Conservation (phyloP, 2,797 vertebrate species). For the Enteromius radiatus region DNA sequence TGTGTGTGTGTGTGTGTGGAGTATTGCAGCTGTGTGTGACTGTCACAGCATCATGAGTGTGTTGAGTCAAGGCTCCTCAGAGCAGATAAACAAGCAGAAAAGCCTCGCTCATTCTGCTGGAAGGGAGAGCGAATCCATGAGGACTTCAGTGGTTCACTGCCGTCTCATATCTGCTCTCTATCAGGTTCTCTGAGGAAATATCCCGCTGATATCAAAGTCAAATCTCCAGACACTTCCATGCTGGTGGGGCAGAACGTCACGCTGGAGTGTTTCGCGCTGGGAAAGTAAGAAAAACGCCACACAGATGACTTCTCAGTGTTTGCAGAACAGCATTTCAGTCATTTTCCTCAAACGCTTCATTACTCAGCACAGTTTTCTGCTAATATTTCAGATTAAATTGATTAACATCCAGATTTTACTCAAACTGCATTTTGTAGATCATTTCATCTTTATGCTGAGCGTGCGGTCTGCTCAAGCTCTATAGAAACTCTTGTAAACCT, state of each 20-base stretch:
- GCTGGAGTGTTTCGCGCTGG: slow-evolving; percentile 96
- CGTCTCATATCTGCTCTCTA: slow-evolving; percentile 52
- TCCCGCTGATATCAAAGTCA: slow-evolving; percentile 93
- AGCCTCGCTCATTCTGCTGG: not conserved
- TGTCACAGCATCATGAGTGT: not conserved
- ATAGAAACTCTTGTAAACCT: not conserved
- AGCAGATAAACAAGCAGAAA: not conserved
- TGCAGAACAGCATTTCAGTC: slow-evolving; percentile 1
- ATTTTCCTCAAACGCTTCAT: not conserved
- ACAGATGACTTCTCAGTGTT: slow-evolving; percentile 4
- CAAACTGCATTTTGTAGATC: slow-evolving; percentile 7
- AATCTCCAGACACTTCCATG: slow-evolving; percentile 85
- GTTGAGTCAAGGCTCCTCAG: too few species aligned
- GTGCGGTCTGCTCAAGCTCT: not conserved
- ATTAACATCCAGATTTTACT: not conserved
- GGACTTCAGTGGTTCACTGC: slow-evolving; percentile 27
- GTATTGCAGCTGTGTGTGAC: not conserved
- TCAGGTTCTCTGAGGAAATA: slow-evolving; percentile 88
- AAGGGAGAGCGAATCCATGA: not conserved
- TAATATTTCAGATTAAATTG: not conserved
- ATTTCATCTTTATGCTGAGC: not conserved
- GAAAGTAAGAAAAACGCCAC: slow-evolving; percentile 85
- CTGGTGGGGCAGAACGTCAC: slow-evolving; percentile 92
- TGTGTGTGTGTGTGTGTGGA: too few species aligned
- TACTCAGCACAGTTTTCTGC: not conserved